Percentiles rank a stretch among this genome's conserved stretches.
Evolutionary conservation across 1,140 invertebrate genomes (phyloP).

Genomic region (Drosophila mauritiana): DNA sequence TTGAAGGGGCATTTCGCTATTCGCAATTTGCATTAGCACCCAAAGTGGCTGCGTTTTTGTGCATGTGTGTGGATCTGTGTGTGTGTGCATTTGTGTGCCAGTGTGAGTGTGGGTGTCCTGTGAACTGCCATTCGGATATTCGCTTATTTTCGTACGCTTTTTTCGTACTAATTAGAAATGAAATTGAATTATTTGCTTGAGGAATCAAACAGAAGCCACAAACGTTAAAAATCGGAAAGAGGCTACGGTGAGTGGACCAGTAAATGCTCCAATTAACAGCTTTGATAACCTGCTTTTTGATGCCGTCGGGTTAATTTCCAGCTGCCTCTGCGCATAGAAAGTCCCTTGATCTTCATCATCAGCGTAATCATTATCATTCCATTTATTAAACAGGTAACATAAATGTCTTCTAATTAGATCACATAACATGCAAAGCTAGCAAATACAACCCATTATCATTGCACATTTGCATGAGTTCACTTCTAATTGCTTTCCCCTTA

Average conservation of each 20-base stretch:
- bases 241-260: conserved; percentile 14
- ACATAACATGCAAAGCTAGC: too few relatives aligned
- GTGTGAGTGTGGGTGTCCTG: conserved; percentile 5
- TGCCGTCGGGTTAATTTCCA: conserved; percentile 8
- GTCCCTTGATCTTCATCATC: background rate
- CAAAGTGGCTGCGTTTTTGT: conserved; percentile 77
- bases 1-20: conserved; percentile 52
- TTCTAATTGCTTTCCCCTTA: too few relatives aligned
- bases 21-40: conserved; percentile 76
- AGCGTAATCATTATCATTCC: too few relatives aligned
- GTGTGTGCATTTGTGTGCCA: conserved; percentile 3
- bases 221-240: conserved; percentile 21
- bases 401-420: too few relatives aligned
- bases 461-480: too few relatives aligned
- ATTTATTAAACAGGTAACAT: too few relatives aligned
- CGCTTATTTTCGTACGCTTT: conserved; percentile 53
- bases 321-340: too few relatives aligned
- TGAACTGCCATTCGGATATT: conserved; percentile 25
- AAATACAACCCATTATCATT: too few relatives aligned
- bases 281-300: conserved; percentile 13
- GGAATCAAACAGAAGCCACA: conserved; percentile 68
- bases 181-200: conserved; percentile 82
- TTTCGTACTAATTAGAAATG: conserved; percentile 78
- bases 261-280: conserved; percentile 47
- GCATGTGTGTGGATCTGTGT: conserved; percentile 28